phyloP scores from a whole-genome alignment of 2,113 vertebrate species.

The Agelaius phoeniceus region DNA sequence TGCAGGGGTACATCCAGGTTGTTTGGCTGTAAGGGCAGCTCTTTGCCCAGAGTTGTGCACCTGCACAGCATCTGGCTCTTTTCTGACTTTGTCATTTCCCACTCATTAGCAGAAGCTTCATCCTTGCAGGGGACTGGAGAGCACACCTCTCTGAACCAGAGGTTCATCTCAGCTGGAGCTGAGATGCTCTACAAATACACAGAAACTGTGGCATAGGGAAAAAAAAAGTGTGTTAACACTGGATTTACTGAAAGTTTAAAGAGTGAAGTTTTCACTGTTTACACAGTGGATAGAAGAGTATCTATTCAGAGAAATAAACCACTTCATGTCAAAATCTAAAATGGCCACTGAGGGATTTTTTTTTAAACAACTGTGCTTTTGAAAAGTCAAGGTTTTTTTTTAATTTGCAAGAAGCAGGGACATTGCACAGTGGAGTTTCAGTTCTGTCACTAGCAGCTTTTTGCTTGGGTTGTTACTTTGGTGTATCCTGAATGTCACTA shows the following conservation, averaged over 20 bases:
- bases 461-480: not conserved
- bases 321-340: not conserved
- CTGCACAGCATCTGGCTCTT: not conserved
- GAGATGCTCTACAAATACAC: not conserved
- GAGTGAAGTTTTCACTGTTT: not conserved
- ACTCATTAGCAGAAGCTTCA: not conserved
- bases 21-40: not conserved
- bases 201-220: not conserved
- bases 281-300: not conserved
- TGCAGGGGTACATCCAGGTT: accelerated
- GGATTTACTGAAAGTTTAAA: not conserved
- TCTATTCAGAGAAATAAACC: not conserved
- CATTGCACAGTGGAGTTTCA: not conserved
- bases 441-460: not conserved
- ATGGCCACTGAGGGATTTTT: not conserved
- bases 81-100: accelerated
- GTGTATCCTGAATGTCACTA: not conserved
- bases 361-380: not conserved
- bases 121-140: not conserved
- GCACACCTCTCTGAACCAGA: not conserved
- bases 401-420: not conserved
- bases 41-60: not conserved
- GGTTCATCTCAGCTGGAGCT: not conserved
- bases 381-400: not conserved
- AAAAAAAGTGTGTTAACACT: not conserved